Conservation (phyloP, 92 coral and sea anemone species). For the Epizoanthus fatuus region DNA sequence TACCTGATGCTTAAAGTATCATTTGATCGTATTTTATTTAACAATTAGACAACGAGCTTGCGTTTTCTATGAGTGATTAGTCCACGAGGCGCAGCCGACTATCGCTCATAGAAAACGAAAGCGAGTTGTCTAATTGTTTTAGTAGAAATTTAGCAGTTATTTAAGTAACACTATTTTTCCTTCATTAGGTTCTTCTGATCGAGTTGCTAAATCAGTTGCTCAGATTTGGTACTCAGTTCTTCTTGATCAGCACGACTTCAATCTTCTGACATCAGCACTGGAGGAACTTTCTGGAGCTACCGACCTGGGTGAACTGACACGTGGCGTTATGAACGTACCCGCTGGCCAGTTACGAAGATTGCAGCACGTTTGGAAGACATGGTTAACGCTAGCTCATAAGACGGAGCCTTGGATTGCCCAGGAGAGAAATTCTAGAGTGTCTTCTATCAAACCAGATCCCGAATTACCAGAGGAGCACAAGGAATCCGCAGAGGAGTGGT, state of each 20-base stretch:
- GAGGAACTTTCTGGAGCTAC: conserved; percentile 49
- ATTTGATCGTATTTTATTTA: too few relatives aligned
- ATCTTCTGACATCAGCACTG: conserved; percentile 52
- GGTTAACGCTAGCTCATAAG: conserved; percentile 61
- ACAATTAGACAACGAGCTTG: too few relatives aligned
- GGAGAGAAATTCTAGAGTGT: conserved; percentile 36
- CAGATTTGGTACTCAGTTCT: conserved; percentile 88
- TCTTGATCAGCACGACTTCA: conserved; percentile 55
- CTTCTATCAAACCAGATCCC: conserved; percentile 6
- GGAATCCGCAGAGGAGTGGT: conserved; percentile 74
- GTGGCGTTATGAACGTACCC: conserved; percentile 56
- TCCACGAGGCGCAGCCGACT: too few relatives aligned
- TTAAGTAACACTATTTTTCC: too few relatives aligned
- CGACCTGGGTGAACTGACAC: conserved; percentile 64
- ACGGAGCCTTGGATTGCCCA: conserved; percentile 55
- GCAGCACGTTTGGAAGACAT: conserved; percentile 70
- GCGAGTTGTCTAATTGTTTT: too few relatives aligned
- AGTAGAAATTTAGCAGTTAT: neutral
- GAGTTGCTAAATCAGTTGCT: conserved; percentile 69
- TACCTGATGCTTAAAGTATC: too few relatives aligned
- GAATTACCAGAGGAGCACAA: conserved; percentile 71
- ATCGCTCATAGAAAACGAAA: too few relatives aligned
- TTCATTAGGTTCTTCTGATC: neutral
- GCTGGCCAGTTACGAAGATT: conserved; percentile 51
- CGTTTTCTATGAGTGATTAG: too few relatives aligned